Evolutionary conservation across 1,140 invertebrate species (phyloP).

Genomic region (Temnothorax nylanderi): DNA sequence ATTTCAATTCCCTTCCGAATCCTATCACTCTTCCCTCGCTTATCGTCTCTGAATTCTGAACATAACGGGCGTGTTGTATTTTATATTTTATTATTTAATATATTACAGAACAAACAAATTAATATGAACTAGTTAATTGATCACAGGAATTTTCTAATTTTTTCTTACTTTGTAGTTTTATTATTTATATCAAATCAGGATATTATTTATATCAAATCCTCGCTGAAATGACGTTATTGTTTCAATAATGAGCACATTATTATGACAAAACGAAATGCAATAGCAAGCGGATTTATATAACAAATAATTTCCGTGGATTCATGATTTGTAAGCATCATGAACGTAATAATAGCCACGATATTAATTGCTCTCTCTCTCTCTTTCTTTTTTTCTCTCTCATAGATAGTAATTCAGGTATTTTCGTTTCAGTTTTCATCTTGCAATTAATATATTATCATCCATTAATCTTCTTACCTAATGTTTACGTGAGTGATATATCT

Average conservation of each 20-base stretch:
- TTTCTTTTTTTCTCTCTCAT: background rate
- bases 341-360: conserved; percentile 15
- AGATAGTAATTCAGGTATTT: conserved; percentile 13
- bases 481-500: background rate
- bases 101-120: background rate
- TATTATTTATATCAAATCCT: conserved; percentile 13
- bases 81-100: background rate
- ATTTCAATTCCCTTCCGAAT: conserved; percentile 27
- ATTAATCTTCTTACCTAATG: conserved; percentile 7
- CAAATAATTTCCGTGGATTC: conserved; percentile 34
- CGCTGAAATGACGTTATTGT: conserved; percentile 9
- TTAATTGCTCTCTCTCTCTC: conserved; percentile 6
- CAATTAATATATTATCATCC: conserved; percentile 1
- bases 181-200: background rate
- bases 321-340: background rate
- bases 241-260: conserved; percentile 22
- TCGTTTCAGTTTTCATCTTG: conserved; percentile 15
- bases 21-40: background rate
- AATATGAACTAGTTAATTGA: background rate
- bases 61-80: background rate
- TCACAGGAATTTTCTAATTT: background rate
- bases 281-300: conserved; percentile 5
- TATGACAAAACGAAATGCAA: background rate
- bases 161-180: background rate
- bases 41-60: background rate